phyloP scores from a whole-genome alignment of 23 tunicate species.

The Styela clava region DNA sequence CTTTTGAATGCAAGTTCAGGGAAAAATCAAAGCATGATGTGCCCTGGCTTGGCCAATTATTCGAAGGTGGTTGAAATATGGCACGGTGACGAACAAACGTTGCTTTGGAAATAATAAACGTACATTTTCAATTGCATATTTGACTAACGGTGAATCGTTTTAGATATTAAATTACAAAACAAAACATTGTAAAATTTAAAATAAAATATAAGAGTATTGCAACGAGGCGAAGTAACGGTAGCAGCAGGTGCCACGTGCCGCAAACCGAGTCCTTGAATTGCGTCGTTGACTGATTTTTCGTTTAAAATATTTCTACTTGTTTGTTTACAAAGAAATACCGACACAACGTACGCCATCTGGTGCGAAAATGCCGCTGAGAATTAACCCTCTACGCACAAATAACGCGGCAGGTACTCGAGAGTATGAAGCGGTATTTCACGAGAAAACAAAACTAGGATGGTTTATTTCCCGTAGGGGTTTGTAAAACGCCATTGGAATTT shows the following conservation, averaged over 20 bases:
- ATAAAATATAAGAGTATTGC: neutral
- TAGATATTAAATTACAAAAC: neutral
- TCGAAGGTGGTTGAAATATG: too few relatives aligned
- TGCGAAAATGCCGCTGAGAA: slow-evolving; percentile 13
- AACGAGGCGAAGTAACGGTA: neutral
- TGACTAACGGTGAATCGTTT: neutral
- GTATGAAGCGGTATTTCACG: neutral
- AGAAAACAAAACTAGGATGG: neutral
- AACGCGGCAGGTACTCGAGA: neutral
- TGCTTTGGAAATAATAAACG: too few relatives aligned
- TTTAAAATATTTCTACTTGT: neutral
- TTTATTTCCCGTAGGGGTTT: neutral
- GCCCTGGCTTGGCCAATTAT: too few relatives aligned
- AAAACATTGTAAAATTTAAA: too few relatives aligned
- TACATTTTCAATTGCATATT: neutral
- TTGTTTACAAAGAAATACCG: slow-evolving; percentile 32
- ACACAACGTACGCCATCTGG: slow-evolving; percentile 29
- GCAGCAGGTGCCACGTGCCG: slow-evolving; percentile 40
- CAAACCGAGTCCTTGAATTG: neutral
- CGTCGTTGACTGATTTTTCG: neutral
- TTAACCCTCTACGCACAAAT: slow-evolving; percentile 22
- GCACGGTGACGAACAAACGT: too few relatives aligned
- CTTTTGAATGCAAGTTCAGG: too few relatives aligned
- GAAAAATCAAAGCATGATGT: too few relatives aligned
- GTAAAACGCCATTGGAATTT: neutral